phyloP scores from a whole-genome alignment of 2,113 vertebrate species.

The Vidua chalybeata region DNA sequence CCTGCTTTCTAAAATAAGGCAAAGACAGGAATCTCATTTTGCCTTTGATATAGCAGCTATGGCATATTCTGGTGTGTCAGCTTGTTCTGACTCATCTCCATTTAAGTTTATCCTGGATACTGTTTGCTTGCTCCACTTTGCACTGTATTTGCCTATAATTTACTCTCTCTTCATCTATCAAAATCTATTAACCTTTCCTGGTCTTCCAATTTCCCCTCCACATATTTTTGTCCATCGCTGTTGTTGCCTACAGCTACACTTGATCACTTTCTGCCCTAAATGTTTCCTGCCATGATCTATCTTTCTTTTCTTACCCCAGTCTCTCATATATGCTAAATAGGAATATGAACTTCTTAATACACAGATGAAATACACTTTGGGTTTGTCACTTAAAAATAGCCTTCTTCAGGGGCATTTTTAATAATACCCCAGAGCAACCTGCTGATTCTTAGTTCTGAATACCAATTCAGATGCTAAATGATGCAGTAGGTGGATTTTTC shows the following conservation, averaged over 20 bases:
- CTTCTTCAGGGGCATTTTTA: not conserved
- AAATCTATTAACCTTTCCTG: not conserved
- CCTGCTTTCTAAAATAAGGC: slow-evolving; percentile 28
- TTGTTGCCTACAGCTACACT: not conserved
- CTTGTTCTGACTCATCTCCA: slow-evolving; percentile 44
- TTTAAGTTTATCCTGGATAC: slow-evolving; percentile 55
- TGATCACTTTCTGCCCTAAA: not conserved
- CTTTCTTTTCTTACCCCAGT: not conserved
- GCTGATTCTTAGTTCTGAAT: not conserved
- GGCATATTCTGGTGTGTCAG: slow-evolving; percentile 8
- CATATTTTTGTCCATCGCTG: not conserved
- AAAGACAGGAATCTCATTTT: slow-evolving; percentile 1
- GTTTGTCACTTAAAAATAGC: not conserved
- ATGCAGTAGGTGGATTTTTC: not conserved
- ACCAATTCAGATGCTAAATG: slow-evolving; percentile 25
- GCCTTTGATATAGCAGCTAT: slow-evolving; percentile 34
- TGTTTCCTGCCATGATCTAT: not conserved
- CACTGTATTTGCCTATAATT: slow-evolving; percentile 6
- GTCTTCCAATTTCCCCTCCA: not conserved
- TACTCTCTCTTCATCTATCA: not conserved
- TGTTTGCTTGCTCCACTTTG: slow-evolving; percentile 36
- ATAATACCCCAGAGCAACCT: not conserved
- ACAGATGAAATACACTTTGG: not conserved
- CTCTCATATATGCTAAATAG: not conserved
- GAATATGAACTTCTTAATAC: not conserved